Conservation (phyloP, 2,113 vertebrate species). For the Phodopus roborovskii region DNA sequence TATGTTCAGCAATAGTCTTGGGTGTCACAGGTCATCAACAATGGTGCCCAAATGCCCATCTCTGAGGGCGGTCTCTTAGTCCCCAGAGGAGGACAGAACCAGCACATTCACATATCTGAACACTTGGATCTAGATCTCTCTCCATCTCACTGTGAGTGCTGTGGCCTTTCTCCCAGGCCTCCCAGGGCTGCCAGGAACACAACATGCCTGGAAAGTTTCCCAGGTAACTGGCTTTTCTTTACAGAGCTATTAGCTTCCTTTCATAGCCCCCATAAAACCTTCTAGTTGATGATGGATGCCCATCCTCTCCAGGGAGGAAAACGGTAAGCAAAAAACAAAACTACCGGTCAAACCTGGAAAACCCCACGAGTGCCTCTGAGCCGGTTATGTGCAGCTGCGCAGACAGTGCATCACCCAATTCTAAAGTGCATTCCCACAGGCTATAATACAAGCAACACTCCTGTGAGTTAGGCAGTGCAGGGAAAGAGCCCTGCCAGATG, state of each 20-base stretch:
- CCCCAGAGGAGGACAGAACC: not conserved
- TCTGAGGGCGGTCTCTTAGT: not conserved
- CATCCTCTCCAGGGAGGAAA: not conserved
- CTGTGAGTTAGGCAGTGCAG: not conserved
- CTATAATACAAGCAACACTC: not conserved
- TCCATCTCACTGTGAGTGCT: not conserved
- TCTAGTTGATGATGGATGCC: fast-evolving
- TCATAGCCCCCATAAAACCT: not conserved
- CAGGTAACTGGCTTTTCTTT: not conserved
- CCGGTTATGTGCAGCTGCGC: not conserved
- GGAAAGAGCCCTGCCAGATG: not conserved
- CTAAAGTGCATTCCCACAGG: not conserved
- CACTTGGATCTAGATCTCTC: not conserved
- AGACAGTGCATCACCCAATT: not conserved
- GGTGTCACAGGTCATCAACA: not conserved
- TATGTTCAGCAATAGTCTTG: not conserved
- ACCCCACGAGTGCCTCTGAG: not conserved
- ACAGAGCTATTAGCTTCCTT: slow-evolving; percentile 57
- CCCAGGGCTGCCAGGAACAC: not conserved
- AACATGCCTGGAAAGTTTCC: not conserved
- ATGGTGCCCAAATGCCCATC: not conserved
- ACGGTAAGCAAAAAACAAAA: not conserved
- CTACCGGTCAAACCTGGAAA: not conserved
- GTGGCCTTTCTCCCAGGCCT: not conserved
- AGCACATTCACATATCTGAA: fast-evolving